Conservation (phyloP, 2,888 invertebrate species). For the Heliconius sara region DNA sequence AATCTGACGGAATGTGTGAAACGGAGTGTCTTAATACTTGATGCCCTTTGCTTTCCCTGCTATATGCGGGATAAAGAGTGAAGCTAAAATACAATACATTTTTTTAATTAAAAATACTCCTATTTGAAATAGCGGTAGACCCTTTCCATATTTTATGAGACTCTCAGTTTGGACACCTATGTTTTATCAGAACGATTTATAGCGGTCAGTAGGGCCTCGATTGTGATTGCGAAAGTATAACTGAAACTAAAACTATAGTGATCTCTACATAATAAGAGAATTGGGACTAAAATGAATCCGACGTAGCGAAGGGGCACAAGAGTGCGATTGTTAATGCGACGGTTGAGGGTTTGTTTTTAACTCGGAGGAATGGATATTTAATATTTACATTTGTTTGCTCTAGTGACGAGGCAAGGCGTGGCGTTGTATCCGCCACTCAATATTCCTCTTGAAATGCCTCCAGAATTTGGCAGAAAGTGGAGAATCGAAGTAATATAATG, state of each 20-base stretch:
- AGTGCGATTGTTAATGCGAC: too few relatives aligned
- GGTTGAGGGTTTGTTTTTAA: too few relatives aligned
- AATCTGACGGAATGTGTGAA: too few relatives aligned
- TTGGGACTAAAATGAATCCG: neutral
- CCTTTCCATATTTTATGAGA: slow-evolving; percentile 11
- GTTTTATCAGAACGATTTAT: slow-evolving; percentile 30
- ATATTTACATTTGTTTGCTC: too few relatives aligned
- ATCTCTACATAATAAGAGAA: neutral
- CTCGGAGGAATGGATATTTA: too few relatives aligned
- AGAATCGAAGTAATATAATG: neutral
- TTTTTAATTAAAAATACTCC: slow-evolving; percentile 1
- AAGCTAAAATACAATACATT: neutral
- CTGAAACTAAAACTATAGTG: neutral
- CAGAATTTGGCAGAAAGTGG: neutral
- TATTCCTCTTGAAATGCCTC: too few relatives aligned
- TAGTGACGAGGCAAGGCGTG: too few relatives aligned
- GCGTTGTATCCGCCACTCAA: too few relatives aligned
- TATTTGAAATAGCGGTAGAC: neutral
- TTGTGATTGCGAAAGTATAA: slow-evolving; percentile 24
- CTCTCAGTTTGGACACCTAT: slow-evolving; percentile 6
- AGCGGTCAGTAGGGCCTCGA: slow-evolving; percentile 20
- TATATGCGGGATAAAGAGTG: too few relatives aligned
- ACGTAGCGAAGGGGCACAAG: too few relatives aligned
- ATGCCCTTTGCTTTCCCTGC: too few relatives aligned
- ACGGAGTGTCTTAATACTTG: too few relatives aligned